Conservation (phyloP, 2,113 vertebrate species). For the Mesembrinibis cayennensis region DNA sequence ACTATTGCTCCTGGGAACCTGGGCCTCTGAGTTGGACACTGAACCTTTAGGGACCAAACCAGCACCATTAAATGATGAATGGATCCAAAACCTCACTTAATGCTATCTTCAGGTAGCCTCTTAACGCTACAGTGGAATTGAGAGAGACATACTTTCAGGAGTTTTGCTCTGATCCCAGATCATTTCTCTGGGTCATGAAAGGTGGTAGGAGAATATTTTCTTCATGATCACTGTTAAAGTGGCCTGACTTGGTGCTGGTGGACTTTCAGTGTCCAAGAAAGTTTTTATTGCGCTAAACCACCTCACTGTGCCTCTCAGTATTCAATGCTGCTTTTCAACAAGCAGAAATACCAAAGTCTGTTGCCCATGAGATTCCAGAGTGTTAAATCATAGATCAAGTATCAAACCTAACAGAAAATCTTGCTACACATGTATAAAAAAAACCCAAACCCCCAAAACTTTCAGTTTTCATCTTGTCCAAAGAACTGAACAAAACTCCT, state of each 20-base stretch:
- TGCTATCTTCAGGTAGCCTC: neutral
- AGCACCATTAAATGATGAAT: neutral
- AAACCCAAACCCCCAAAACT: rapidly evolving
- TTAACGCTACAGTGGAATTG: neutral
- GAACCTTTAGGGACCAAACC: neutral
- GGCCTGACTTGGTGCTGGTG: neutral
- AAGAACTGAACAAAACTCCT: neutral
- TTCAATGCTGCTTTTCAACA: neutral
- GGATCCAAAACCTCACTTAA: neutral
- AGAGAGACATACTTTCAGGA: neutral
- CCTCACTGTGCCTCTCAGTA: neutral
- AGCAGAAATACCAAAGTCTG: neutral
- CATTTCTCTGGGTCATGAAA: neutral
- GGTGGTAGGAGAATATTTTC: neutral
- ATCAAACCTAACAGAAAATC: neutral
- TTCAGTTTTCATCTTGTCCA: neutral
- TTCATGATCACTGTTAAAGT: neutral
- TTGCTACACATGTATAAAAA: neutral
- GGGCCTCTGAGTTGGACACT: neutral
- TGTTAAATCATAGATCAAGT: neutral
- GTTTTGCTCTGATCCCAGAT: neutral
- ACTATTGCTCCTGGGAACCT: neutral
- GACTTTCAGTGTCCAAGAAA: neutral
- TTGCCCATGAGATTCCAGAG: neutral
- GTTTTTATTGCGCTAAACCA: neutral